A percentile compares a stretch with the other conserved stretches of the same genome.
Evolutionary conservation across 2,888 invertebrate species (phyloP).

Genomic region (Dermolepida albohirtum): DNA sequence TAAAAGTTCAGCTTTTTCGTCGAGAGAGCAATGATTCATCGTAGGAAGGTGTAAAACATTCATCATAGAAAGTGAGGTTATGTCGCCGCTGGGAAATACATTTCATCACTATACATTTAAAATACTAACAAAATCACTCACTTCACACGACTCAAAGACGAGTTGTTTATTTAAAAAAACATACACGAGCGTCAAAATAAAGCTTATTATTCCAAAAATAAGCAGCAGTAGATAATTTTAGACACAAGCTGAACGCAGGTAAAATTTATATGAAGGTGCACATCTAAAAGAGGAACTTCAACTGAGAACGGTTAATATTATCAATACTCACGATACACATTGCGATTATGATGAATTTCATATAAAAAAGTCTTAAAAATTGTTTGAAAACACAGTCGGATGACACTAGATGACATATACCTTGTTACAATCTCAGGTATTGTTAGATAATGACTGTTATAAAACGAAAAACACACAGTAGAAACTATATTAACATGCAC

Average conservation of each 20-base stretch:
- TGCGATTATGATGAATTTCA: background rate
- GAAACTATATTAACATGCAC: constrained; percentile 21
- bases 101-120: constrained; percentile 5
- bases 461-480: constrained; percentile 7
- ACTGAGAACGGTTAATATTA: background rate
- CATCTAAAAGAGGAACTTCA: constrained; percentile 2
- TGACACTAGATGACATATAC: constrained; percentile 39
- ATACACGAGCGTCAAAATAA: constrained; percentile 32
- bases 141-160: constrained; percentile 12
- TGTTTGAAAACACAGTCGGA: constrained; percentile 37
- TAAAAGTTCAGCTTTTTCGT: constrained; percentile 40
- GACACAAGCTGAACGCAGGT: constrained; percentile 26
- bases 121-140: background rate
- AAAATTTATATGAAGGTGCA: constrained; percentile 24
- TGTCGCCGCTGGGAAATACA: constrained; percentile 7
- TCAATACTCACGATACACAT: constrained; percentile 31
- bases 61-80: constrained; percentile 31
- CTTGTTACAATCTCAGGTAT: background rate
- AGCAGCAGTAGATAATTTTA: constrained; percentile 33
- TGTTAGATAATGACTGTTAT: constrained; percentile 13
- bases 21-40: constrained; percentile 29
- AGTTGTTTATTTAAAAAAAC: constrained; percentile 18
- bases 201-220: constrained; percentile 37
- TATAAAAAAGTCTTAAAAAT: constrained; percentile 39
- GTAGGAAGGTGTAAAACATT: constrained; percentile 8